Base-by-base conservation (phyloP, 2,797 vertebrate genomes). In the Spondyliosoma cantharus region DNA sequence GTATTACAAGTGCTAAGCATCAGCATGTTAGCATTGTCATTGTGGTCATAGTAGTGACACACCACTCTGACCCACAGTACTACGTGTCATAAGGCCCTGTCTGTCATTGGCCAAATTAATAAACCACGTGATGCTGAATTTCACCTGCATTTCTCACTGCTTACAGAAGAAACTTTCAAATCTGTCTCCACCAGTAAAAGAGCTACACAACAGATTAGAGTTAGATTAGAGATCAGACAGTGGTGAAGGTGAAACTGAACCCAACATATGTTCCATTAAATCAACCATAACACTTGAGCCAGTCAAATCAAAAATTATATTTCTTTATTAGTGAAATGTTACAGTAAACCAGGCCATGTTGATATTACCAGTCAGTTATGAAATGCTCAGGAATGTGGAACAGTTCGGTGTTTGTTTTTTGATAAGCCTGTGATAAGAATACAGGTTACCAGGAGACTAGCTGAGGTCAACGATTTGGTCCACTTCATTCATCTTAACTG, bases 321-420 rank as follows among this genome's bases (percentile, higher is more conserved):
- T 24, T 3, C 20, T 13, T 50, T 14, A 50, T 14, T 32, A 22
- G 43, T 24, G 54, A 45, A 9, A 8, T 19, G 24, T 53, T n/a
- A 25, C 24, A 61, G 3, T 68, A 32, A 61, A 73, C 9, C 3
- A 65, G 19, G 48, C 32, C n/a, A 74, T 12, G 4, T 15, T 9
- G 25, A 46, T 74, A 20, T 59, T 60, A 52, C 12, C 13, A 0
- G 3, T n/a, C 4, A 4, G 7, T 42, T 54, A 20, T 50, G 50
- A 29, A 65, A n/a, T 46, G 48, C 16, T 75, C 27, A 49, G n/a
- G 7, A 19, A 67, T 79, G 57, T 77, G 61, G 43, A 24, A 43
- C n/a, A 43, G 1, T 45, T 25, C 20, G 5, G 13, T 76, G 45
- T 69, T 71, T 71, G 50, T 42, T 74, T 74, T 87, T 61, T 69